These are phyloP conservation scores for Sparidentex hasta DNA, from an alignment of 2,797 vertebrate species.

Conservation along the genomic window DNA sequence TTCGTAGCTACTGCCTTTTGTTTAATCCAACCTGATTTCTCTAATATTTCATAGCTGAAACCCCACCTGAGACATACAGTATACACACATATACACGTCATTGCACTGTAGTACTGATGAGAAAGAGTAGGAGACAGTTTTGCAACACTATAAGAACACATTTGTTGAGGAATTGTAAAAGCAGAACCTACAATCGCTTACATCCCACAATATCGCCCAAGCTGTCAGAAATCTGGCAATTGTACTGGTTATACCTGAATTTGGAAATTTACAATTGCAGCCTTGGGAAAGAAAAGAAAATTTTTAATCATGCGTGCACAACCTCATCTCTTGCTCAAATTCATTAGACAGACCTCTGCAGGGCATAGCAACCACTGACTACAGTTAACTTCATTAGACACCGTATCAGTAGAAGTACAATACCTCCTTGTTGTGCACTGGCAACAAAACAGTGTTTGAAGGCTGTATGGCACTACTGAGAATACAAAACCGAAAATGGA, in stretches of 20 bases:
- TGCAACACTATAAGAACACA: not conserved
- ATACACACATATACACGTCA: not conserved
- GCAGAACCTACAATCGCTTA: not conserved
- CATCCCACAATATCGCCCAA: not conserved
- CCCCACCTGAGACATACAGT: not conserved
- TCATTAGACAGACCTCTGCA: not conserved
- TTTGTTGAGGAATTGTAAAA: slow-evolving; percentile 1
- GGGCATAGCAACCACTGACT: not conserved
- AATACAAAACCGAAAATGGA: slow-evolving; percentile 29
- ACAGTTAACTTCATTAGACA: not conserved
- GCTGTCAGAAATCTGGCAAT: not conserved
- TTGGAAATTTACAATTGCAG: not conserved
- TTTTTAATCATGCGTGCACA: not conserved
- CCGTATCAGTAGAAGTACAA: not conserved
- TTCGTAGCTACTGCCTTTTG: not conserved
- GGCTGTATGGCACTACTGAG: slow-evolving; percentile 24
- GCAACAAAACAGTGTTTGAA: not conserved
- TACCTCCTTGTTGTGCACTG: not conserved
- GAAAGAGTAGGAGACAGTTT: not conserved
- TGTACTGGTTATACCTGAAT: slow-evolving; percentile 7
- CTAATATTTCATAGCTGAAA: not conserved
- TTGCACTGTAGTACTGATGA: too few species aligned
- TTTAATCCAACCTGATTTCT: not conserved
- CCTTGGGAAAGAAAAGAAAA: not conserved
- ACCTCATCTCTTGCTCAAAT: not conserved